Evolutionary conservation across 1,140 invertebrate genomes (phyloP).

Genomic region (Pogonus chalceus): DNA sequence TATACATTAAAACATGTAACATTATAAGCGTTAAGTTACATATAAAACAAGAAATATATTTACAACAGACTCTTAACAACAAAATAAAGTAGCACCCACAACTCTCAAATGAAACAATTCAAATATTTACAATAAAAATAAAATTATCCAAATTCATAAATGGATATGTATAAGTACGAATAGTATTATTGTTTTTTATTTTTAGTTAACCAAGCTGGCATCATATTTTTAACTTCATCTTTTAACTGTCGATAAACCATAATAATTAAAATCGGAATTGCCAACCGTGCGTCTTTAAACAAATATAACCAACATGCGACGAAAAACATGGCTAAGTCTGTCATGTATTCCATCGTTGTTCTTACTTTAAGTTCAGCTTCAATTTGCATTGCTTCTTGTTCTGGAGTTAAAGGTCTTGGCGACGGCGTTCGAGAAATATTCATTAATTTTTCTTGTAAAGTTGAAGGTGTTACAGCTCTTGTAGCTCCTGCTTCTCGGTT

Average conservation of each 20-base stretch:
- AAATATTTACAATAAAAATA: background rate
- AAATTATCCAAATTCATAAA: too few relatives aligned
- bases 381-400: slow-evolving; percentile 19
- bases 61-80: background rate
- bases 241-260: slow-evolving; percentile 65
- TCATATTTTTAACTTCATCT: slow-evolving; percentile 39
- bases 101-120: background rate
- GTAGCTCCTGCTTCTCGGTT: background rate
- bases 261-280: slow-evolving; percentile 62
- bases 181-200: background rate
- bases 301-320: slow-evolving; percentile 68
- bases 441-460: background rate
- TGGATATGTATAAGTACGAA: too few relatives aligned
- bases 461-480: background rate
- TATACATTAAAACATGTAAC: background rate
- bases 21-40: background rate
- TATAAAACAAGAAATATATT: background rate
- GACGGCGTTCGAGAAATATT: background rate
- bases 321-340: slow-evolving; percentile 56
- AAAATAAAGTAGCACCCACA: background rate
- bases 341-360: slow-evolving; percentile 53
- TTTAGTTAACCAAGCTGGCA: background rate
- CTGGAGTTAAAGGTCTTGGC: background rate
- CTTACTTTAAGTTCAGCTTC: slow-evolving; percentile 52
- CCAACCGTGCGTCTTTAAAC: slow-evolving; percentile 64